Evolutionary conservation across 2,888 invertebrate species (phyloP), one percentile per base, ranked within the genome.

Genomic region (Elegia similella): DNA sequence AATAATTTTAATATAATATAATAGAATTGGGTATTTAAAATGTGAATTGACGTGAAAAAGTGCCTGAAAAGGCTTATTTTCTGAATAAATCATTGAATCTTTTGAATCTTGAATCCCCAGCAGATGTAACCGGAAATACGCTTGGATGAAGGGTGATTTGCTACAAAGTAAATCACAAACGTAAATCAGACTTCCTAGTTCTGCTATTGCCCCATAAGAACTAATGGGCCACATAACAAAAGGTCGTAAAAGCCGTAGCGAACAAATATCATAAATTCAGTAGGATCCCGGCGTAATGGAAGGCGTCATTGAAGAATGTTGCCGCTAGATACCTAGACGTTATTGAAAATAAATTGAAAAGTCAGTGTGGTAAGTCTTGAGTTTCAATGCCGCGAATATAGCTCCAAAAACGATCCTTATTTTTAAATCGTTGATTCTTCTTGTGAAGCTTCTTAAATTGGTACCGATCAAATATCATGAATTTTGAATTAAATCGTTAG

Each of bases 301-400:
- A 34, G 50, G 34, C 42, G 29, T 15, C 30, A 34, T 50, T 50
- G 32, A 50, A 52, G 42, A 54, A 42, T 54, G 43, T 42, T 54
- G 53, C 42, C 43, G 53, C 43, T 29, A 54, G 56, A 48, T 56
- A 48, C 48, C 56, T 56, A 34, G 42, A 42, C 56, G 48, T 56
- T 56, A 56, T 56, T 56, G 56, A 48, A 56, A 56, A 56, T 56
- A 56, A 56, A 56, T 56, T 56, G 53, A 50, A 50, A 50, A 50
- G 50, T 38, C 34, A 50, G 16, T 34, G 34, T 38, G 50, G 16
- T 34, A 34, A 15, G 50, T 16, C 34, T 50, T 7, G 10, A 8
- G 50, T 34, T 16, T 50, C 1, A n/a, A 38, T 38, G 38, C 38
- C 38, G 38, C n/a, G 38, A n/a, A 0, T 5, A 38, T 38, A 12